Base-by-base conservation (phyloP, 2,888 invertebrate species). In the Trimorus sp. region DNA sequence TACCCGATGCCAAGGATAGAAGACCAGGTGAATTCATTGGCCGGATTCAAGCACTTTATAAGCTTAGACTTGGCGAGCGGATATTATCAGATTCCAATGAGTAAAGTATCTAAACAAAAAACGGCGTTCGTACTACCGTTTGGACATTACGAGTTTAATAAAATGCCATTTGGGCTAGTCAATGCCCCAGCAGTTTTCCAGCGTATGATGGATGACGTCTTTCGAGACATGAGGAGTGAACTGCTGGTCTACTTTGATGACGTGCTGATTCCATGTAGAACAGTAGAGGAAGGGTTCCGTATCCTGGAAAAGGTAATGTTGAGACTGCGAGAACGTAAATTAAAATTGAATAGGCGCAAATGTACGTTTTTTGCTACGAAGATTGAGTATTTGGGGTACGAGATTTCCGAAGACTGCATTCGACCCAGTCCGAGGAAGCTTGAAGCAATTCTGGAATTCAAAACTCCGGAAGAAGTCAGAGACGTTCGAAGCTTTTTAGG, bases 41-140 rank as follows among this genome's bases (percentile, higher is more conserved):
- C 84, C 5, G 89, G 89, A 0, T 78, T 84, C 14, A 81, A 79
- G 36, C 86, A 79, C 69, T 91, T 87, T 58, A 88, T 88, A 0
- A 84, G 85, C 11, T 71, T 91, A 1, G 89, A 91, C 62, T 42
- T 89, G 7, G 86, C 82, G 48, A 84, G 81, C 7, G 90, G 89
- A 0, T 88, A 87, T 77, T 84, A 86, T 63, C 90, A 91, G 68
- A 89, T 91, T 12, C 87, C 87, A 0, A 78, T 90, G 36, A 65
- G 53, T 0, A 69, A 80, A 51, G 76, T 79, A 0, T 85, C 86
- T 26, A 81, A 83, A 7, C 74, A 69, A 1, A 86, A 87, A 36
- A 89, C 74, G 83, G 62, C 76, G 3, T 76, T 76, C 36, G 54
- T 76, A 40, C 6, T 51, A 11, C 62, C 69, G 9, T 53, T 59